A percentile compares a stretch with the other conserved stretches of the same genome.
phyloP scores from a whole-genome alignment of 2,888 invertebrate species.

The Phalangium opilio region DNA sequence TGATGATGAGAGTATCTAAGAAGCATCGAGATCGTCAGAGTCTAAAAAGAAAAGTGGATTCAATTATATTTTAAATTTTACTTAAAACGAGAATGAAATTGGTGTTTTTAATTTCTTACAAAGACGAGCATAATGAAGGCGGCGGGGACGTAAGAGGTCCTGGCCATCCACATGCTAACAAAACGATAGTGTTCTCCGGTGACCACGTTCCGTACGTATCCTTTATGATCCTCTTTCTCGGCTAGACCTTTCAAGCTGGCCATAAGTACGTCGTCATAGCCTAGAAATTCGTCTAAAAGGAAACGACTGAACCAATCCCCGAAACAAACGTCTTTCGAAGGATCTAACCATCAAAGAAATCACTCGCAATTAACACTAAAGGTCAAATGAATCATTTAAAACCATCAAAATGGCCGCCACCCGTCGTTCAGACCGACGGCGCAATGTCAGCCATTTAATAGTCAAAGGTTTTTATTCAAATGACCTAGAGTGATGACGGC shows the following conservation, averaged over 20 bases:
- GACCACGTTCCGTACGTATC: conserved; percentile 68
- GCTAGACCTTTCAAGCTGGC: conserved; percentile 88
- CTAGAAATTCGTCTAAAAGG: conserved; percentile 79
- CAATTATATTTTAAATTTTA: conserved; percentile 5
- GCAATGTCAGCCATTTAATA: too few species aligned
- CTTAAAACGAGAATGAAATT: conserved; percentile 1
- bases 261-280: conserved; percentile 94
- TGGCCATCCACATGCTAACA: conserved; percentile 90
- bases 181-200: conserved; percentile 97
- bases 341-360: too few species aligned
- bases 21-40: conserved; percentile 93
- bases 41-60: conserved; percentile 45
- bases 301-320: conserved; percentile 81
- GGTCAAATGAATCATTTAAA: neutral
- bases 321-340: conserved; percentile 74
- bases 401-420: neutral
- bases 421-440: too few species aligned
- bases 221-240: conserved; percentile 87
- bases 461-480: too few species aligned
- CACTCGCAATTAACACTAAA: conserved; percentile 47
- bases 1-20: conserved; percentile 98
- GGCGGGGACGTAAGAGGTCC: conserved; percentile 86
- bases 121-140: conserved; percentile 96
- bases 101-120: conserved; percentile 69
- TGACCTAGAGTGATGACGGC: conserved; percentile 36